These are phyloP conservation scores for Ochotona curzoniae DNA, from an alignment of 2,113 vertebrate genomes.

Conservation along the genomic window DNA sequence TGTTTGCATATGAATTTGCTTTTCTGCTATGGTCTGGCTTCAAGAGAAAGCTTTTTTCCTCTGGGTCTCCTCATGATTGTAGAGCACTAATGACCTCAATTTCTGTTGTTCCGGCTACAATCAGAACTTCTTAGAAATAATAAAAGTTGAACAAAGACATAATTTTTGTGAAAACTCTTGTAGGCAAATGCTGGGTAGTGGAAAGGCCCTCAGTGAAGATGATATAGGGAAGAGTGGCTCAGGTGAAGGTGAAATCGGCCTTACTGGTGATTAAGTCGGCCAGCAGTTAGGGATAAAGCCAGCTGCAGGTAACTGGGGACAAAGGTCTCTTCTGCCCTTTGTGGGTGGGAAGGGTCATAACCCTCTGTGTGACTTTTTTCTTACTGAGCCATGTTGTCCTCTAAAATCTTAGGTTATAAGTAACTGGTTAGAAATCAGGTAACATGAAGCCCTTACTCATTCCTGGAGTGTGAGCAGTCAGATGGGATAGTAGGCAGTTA, in stretches of 20 bases:
- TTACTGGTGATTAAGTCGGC: neutral
- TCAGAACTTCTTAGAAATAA: constrained; percentile 29
- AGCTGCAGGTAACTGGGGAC: neutral
- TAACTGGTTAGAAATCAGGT: neutral
- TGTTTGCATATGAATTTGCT: neutral
- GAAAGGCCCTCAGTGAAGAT: constrained; percentile 6
- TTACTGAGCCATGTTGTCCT: neutral
- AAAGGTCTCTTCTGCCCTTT: neutral
- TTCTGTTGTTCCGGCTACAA: constrained; percentile 32
- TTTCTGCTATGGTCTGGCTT: constrained; percentile 22
- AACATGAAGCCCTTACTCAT: neutral
- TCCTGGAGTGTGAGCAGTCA: neutral
- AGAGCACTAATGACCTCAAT: constrained; percentile 1
- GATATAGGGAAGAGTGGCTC: constrained; percentile 3
- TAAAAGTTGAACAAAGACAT: neutral
- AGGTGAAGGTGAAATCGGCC: neutral
- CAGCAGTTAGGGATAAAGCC: neutral
- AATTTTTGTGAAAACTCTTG: constrained; percentile 31
- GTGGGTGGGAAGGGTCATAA: neutral
- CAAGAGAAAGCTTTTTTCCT: constrained; percentile 43
- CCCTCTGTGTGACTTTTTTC: neutral
- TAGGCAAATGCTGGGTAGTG: neutral
- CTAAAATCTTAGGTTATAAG: neutral
- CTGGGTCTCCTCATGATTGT: neutral
- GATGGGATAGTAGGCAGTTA: too few species aligned